Evolutionary conservation across 2,888 invertebrate species (phyloP), one percentile per base, ranked within the genome.

Genomic region (Eustalomyia histrio): DNA sequence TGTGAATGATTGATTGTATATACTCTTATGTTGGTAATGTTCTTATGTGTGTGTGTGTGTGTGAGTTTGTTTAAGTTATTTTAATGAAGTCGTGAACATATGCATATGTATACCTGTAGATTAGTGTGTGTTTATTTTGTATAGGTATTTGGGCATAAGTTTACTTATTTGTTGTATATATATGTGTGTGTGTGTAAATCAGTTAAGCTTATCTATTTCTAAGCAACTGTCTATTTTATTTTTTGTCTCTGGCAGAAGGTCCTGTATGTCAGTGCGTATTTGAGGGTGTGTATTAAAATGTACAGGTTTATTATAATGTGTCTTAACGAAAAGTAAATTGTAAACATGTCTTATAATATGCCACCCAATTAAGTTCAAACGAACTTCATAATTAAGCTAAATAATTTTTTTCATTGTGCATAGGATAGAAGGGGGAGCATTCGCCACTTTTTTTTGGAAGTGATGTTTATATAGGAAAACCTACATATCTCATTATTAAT

Each of bases 11-110:
- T 43, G 12, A 39, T n/a, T n/a, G n/a, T n/a, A n/a, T n/a, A n/a
- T n/a, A n/a, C n/a, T n/a, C n/a, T n/a, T n/a, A n/a, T n/a, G n/a
- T n/a, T n/a, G n/a, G 35, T 24, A 33, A n/a, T n/a, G n/a, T n/a
- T n/a, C n/a, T n/a, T n/a, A n/a, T n/a, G n/a, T 12, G 39, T 18
- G 9, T 17, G 39, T 33, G 18, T 33, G 14, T 57, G 50, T 35
- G 10, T 43, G 21, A 39, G 61, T 33, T 60, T 33, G 16, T 17
- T 63, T 52, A 63, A 9, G 58, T 64, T 47, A 69, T 55, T 67
- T 67, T 67, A 75, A 75, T 75, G 75, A 75, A 75, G 75, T 61
- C 68, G 67, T 75, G 60, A 67, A 60, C 52, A 67, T 72, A 24
- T 61, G 18, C 35, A 73, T 58, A 57, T 60, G 50, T 29, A 21